These are phyloP conservation scores for Larimichthys polyactis DNA, from an alignment of 2,113 vertebrate species.

Conservation along the genomic window DNA sequence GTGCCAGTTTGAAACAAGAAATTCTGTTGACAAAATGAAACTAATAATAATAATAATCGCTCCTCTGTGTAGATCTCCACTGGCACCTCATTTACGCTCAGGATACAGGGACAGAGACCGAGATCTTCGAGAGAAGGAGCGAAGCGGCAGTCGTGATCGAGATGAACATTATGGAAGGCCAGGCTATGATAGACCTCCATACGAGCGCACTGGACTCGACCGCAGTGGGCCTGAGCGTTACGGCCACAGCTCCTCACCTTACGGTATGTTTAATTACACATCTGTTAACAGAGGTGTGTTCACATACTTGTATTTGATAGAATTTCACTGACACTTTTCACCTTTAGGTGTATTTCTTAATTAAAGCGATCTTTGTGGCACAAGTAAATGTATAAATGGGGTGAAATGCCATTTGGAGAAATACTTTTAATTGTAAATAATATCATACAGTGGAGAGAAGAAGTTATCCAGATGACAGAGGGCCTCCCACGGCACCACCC, in stretches of 20 bases:
- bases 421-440: constrained; percentile 12
- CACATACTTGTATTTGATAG: not conserved
- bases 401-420: not conserved
- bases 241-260: constrained; percentile 88
- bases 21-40: not conserved
- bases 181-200: constrained; percentile 90
- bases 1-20: constrained; percentile 14
- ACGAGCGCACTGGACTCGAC: constrained; percentile 87
- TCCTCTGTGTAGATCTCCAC: constrained; percentile 76
- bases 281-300: not conserved
- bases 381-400: not conserved
- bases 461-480: constrained; percentile 92
- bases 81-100: constrained; percentile 80
- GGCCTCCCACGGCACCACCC: constrained; percentile 83
- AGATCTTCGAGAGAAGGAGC: constrained; percentile 73
- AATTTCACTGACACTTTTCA: not conserved
- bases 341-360: not conserved
- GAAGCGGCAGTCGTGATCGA: constrained; percentile 80
- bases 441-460: constrained; percentile 88
- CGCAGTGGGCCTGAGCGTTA: constrained; percentile 90
- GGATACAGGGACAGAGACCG: constrained; percentile 87
- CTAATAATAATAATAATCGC: not conserved
- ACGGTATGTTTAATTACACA: constrained; percentile 83
- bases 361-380: not conserved
- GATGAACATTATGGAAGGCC: constrained; percentile 91